Evolutionary conservation across 2,797 vertebrate species (phyloP), one percentile per base, ranked within the genome.

Genomic region (Falco peregrinus): DNA sequence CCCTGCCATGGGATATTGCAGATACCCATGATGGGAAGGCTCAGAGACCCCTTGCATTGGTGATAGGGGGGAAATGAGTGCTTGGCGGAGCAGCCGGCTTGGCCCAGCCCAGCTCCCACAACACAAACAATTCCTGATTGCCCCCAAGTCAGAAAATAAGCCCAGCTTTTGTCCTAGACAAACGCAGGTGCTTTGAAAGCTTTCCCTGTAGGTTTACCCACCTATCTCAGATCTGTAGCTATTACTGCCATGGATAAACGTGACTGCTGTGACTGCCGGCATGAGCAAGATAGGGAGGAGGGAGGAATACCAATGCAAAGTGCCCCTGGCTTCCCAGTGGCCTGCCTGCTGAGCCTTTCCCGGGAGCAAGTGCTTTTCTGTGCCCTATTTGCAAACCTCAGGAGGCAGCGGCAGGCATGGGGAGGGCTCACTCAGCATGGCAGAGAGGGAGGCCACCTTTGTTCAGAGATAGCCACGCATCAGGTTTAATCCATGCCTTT

Each of bases 381-480:
- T 81, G 48, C 17, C 35, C 59, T 26, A 37, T 56, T 74, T 70
- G 45, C 67, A 74, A 65, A 61, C 43, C 37, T 48, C 19, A 7
- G 50, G 81, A 78, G 53, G 78, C 65, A 84, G 76, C 18, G 51
- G 79, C 60, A 48, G 82, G 29, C 31, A 1, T 11, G 26, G 61
- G 16, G 39, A 61, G 28, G n/a, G 53, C 87, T 74, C 4, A 2
- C 89, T 74, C 4, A 2, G 11, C 0, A 0, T 9, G 33, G 11
- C 11, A 8, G 41, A 33, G 81, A n/a, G 24, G 25, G 74, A 69
- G 50, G 8, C 33, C 22, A 19, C 33, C 29, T 9, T 17, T 8
- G 24, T 54, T 80, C 3, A 2, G 77, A 84, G 69, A 31, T 70
- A 2, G 0, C 73, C 1, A 0, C 22, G 39, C 0, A 1, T 43